Percentiles rank a stretch among this genome's conserved stretches.
phyloP scores from a whole-genome alignment of 1,140 invertebrate species.

The Drosophila grimshawi region DNA sequence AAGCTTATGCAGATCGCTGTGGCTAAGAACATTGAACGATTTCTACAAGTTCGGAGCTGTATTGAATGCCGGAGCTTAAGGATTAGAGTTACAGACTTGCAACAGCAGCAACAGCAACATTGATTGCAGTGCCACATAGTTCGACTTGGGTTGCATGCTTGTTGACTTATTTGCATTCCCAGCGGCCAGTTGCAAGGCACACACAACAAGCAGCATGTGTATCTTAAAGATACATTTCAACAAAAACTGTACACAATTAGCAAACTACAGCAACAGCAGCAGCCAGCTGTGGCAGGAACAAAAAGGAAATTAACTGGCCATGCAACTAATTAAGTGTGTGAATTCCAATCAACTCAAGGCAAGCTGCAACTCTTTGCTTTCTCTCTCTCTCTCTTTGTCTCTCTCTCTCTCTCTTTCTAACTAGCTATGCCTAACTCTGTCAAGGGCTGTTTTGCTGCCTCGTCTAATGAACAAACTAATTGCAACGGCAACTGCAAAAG shows the following conservation, averaged over 20 bases:
- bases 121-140: slow-evolving; percentile 21
- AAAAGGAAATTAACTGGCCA: slow-evolving; percentile 52
- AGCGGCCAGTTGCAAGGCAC: slow-evolving; percentile 12
- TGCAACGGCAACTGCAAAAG: slow-evolving; percentile 81
- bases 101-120: slow-evolving; percentile 13
- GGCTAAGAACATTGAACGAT: slow-evolving; percentile 27
- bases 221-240: slow-evolving; percentile 43
- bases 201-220: slow-evolving; percentile 14
- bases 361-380: not conserved
- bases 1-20: slow-evolving; percentile 31
- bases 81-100: not conserved
- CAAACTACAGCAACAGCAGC: slow-evolving; percentile 1
- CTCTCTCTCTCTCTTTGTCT: no score
- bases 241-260: slow-evolving; percentile 28
- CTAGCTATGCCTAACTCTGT: slow-evolving; percentile 13
- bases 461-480: slow-evolving; percentile 82
- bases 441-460: slow-evolving; percentile 51
- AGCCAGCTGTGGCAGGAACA: slow-evolving; percentile 16
- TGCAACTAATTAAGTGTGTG: slow-evolving; percentile 78
- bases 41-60: slow-evolving; percentile 3
- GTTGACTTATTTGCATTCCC: slow-evolving; percentile 40
- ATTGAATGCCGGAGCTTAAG: slow-evolving; percentile 12
- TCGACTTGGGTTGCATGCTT: not conserved
- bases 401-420: not conserved
- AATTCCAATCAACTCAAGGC: slow-evolving; percentile 66